These are phyloP conservation scores for Felis catus DNA, from an alignment of 2,113 vertebrate species.

Conservation along the genomic window F.catus_Fca126_mat1.0 CM031425.1:32229001-32229500, in stretches of 20 bases:
- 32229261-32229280: not conserved
- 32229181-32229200: not conserved
- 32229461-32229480: not conserved
- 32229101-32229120: not conserved
- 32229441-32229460: not conserved
- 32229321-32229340: not conserved
- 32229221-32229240: not conserved
- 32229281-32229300: not conserved
- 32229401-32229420: not conserved
- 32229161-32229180: not conserved
- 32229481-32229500: not conserved
- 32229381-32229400: not conserved
- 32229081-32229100: not conserved
- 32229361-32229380: not conserved
- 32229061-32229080: slow-evolving; percentile 32
- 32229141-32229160: not conserved
- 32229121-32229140: not conserved
- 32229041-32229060: slow-evolving; percentile 15
- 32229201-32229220: not conserved
- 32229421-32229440: not conserved
- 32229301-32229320: not conserved
- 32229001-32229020: slow-evolving; percentile 44
- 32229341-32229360: not conserved
- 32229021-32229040: slow-evolving; percentile 36
- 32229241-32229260: not conserved